Evolutionary conservation across 1,140 invertebrate genomes (phyloP).

Genomic region (Orchestia grillus): DNA sequence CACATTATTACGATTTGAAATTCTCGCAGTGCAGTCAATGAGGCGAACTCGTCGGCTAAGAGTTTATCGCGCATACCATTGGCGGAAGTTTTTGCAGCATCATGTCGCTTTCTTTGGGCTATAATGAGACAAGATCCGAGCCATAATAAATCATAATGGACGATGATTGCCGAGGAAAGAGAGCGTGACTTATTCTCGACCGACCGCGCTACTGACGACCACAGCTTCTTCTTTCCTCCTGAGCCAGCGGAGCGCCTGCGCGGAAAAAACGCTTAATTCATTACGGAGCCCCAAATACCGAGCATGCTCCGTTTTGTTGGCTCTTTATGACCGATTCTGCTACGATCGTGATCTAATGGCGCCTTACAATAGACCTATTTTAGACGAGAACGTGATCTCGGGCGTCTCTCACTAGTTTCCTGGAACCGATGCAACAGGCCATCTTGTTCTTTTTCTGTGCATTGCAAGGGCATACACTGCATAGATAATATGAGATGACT

Average conservation of each 20-base stretch:
- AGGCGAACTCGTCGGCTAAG: background rate
- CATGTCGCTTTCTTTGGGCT: conserved; percentile 28
- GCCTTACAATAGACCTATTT: conserved; percentile 15
- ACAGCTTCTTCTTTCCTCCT: background rate
- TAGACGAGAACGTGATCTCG: background rate
- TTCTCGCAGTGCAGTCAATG: background rate
- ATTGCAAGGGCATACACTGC: background rate
- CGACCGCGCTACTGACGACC: background rate
- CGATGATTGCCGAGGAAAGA: conserved; percentile 52
- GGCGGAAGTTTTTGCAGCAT: conserved; percentile 45
- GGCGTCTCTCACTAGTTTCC: background rate
- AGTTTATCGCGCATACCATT: conserved; percentile 50
- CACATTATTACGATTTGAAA: conserved; percentile 11
- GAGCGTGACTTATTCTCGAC: conserved; percentile 52
- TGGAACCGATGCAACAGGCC: background rate
- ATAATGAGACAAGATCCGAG: conserved; percentile 48
- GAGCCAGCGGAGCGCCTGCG: background rate
- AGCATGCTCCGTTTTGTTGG: conserved; percentile 19
- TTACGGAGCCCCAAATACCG: conserved; percentile 43
- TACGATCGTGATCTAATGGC: conserved; percentile 24
- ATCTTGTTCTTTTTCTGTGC: background rate
- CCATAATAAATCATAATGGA: conserved; percentile 54
- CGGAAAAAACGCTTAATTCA: conserved; percentile 9
- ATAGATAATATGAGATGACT: background rate
- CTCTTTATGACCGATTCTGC: conserved; percentile 15